A percentile compares a stretch with the other conserved stretches of the same genome.
Evolutionary conservation across 2,113 vertebrate genomes (phyloP).

Genomic region (Pseudopipra pipra): DNA sequence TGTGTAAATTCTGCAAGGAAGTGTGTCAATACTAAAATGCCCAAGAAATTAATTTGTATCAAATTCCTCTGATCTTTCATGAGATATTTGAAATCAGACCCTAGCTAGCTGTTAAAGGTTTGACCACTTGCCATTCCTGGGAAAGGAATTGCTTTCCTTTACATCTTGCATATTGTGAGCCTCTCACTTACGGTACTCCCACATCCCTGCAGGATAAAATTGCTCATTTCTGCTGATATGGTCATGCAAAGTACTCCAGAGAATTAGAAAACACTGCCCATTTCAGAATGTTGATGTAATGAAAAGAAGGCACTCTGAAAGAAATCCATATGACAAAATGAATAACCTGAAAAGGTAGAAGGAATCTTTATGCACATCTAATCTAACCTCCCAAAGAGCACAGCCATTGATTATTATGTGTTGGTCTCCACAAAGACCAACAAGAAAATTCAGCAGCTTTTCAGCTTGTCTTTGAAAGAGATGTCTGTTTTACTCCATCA

Average conservation of each 20-base stretch:
- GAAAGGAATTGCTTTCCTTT: neutral
- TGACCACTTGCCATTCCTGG: neutral
- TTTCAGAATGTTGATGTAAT: neutral
- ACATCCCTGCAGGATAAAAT: neutral
- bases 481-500: neutral
- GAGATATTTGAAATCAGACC: neutral
- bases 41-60: neutral
- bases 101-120: neutral
- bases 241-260: neutral
- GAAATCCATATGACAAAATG: neutral
- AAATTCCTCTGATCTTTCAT: neutral
- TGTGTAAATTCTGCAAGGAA: neutral
- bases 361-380: neutral
- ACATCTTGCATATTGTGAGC: neutral
- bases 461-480: constrained; percentile 13
- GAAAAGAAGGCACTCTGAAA: neutral
- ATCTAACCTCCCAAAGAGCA: neutral
- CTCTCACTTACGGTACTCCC: neutral
- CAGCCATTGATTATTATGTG: neutral
- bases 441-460: constrained; percentile 7
- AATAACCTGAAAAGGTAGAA: neutral
- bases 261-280: neutral
- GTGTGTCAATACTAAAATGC: neutral
- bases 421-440: neutral
- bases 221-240: neutral